Conservation (phyloP, 2,113 vertebrate genomes). For the Serilophus lunatus region DNA sequence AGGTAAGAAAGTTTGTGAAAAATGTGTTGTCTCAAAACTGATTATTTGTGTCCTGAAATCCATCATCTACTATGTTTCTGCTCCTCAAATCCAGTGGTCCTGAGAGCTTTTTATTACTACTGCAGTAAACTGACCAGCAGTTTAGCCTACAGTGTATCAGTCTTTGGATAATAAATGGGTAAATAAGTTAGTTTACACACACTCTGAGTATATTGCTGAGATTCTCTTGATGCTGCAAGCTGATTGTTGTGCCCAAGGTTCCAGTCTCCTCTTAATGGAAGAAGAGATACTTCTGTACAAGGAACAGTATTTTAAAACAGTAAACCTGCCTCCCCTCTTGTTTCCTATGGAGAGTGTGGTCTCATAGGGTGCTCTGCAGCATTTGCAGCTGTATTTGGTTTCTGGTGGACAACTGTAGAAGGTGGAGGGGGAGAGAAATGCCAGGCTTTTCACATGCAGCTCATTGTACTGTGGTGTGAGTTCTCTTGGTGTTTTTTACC, state of each 20-base stretch:
- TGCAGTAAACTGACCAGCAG: background rate
- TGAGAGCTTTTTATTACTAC: background rate
- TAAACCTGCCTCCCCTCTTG: background rate
- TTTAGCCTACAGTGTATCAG: background rate
- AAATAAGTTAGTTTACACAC: background rate
- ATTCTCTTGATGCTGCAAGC: background rate
- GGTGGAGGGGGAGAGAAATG: rapidly evolving
- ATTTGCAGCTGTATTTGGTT: background rate
- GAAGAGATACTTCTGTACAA: background rate
- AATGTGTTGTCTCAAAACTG: no score
- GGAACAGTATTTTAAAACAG: background rate
- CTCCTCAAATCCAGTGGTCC: background rate
- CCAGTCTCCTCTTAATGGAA: background rate
- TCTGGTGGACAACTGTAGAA: background rate
- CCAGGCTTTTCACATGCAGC: background rate
- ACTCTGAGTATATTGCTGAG: background rate
- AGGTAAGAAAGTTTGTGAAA: background rate
- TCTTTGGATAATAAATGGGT: background rate
- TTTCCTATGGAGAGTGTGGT: background rate
- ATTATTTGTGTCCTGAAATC: background rate
- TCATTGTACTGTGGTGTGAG: background rate
- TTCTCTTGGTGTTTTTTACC: background rate
- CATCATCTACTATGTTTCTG: background rate
- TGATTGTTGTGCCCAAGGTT: background rate
- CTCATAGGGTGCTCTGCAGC: background rate